Evolutionary conservation across 2,113 vertebrate genomes (phyloP).

Genomic region (Percopsis transmontana): DNA sequence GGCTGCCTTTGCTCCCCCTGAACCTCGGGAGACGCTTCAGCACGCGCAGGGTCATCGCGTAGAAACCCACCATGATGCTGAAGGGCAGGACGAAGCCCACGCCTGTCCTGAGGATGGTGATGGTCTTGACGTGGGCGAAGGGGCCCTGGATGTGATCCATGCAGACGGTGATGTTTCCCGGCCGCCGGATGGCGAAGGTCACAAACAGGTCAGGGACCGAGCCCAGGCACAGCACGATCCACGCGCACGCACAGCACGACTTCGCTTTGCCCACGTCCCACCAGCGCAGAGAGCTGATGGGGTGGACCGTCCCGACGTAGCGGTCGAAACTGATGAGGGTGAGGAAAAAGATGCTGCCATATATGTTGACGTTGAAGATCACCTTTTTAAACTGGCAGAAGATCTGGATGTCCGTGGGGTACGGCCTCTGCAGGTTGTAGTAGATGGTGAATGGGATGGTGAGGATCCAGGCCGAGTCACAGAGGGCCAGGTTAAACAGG

Average conservation of each 20-base stretch:
- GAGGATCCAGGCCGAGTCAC: slow-evolving; percentile 81
- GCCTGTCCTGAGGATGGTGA: slow-evolving; percentile 64
- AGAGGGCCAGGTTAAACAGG: slow-evolving; percentile 80
- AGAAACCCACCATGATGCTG: slow-evolving; percentile 71
- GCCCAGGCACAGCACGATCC: slow-evolving; percentile 63
- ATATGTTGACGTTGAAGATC: slow-evolving; percentile 80
- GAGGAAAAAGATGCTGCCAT: slow-evolving; percentile 82
- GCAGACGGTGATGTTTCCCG: slow-evolving; percentile 25
- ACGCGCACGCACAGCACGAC: slow-evolving; percentile 65
- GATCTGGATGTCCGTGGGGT: slow-evolving; percentile 33
- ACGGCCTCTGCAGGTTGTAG: slow-evolving; percentile 59
- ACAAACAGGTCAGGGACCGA: slow-evolving; percentile 73
- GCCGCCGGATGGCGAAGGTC: slow-evolving; percentile 38
- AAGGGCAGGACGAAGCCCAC: slow-evolving; percentile 77
- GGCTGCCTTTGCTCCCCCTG: slow-evolving; percentile 32
- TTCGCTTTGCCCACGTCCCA: slow-evolving; percentile 77
- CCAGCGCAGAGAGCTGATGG: slow-evolving; percentile 78
- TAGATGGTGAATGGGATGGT: slow-evolving; percentile 76
- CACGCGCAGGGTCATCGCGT: slow-evolving; percentile 67
- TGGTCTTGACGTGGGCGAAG: slow-evolving; percentile 52
- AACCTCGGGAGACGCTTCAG: slow-evolving; percentile 57
- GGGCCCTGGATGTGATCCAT: slow-evolving; percentile 58
- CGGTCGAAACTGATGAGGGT: slow-evolving; percentile 82
- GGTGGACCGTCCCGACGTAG: slow-evolving; percentile 77
- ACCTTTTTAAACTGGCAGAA: slow-evolving; percentile 76